Percentiles rank a stretch among this genome's conserved stretches.
Conservation (phyloP, 2,888 invertebrate genomes). For the Eupithecia subfuscata region DNA sequence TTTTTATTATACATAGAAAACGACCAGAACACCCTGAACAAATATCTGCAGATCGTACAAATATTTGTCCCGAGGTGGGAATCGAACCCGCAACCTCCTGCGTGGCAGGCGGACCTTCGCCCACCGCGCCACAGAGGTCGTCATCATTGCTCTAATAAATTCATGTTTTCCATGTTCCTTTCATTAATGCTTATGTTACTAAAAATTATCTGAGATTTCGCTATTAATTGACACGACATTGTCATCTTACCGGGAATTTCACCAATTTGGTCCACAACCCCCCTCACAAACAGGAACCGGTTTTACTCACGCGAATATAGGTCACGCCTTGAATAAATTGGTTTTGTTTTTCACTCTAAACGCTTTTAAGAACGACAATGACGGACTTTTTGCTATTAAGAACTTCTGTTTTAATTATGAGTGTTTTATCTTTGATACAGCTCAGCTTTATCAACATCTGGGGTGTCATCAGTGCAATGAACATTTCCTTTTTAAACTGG, state of each 20-base stretch:
- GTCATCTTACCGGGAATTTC: not conserved
- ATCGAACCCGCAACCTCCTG: too few species aligned
- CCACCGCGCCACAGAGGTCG: too few species aligned
- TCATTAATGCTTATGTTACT: not conserved
- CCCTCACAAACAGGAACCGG: not conserved
- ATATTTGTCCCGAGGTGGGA: too few species aligned
- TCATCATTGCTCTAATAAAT: not conserved
- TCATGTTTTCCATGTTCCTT: not conserved
- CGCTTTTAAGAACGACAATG: conserved; percentile 35
- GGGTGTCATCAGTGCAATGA: not conserved
- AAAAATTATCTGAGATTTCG: not conserved
- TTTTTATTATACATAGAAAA: too few species aligned
- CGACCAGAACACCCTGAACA: too few species aligned
- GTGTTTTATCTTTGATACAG: conserved; percentile 29
- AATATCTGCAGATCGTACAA: too few species aligned
- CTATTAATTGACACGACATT: not conserved
- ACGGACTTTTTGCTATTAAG: conserved; percentile 38
- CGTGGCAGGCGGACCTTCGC: too few species aligned
- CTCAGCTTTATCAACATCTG: not conserved
- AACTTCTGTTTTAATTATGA: conserved; percentile 38
- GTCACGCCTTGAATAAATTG: conserved; percentile 44
- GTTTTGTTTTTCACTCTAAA: conserved; percentile 40
- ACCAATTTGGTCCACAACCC: not conserved
- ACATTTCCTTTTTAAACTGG: not conserved
- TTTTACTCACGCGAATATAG: conserved; percentile 34